Percentiles rank a stretch among this genome's conserved stretches.
phyloP scores from a whole-genome alignment of 2,888 invertebrate species.

The Artemia sinica region DNA sequence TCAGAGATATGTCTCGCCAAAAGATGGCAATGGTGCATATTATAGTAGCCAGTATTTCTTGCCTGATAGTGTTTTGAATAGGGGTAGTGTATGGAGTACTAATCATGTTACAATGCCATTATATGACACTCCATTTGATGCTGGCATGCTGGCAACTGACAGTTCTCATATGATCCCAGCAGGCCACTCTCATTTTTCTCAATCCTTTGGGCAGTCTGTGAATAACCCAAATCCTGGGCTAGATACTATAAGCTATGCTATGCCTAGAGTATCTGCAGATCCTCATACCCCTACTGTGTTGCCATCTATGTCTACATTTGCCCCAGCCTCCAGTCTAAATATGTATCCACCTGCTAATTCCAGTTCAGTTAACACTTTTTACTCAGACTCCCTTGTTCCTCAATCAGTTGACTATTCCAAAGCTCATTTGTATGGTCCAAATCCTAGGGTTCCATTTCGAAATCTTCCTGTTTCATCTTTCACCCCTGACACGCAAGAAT shows the following conservation, averaged over 20 bases:
- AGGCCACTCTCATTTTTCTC: not conserved
- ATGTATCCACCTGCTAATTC: not conserved
- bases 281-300: not conserved
- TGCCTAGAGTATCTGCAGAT: not conserved
- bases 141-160: too few relatives aligned
- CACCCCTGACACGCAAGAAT: conserved; percentile 41
- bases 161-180: not conserved
- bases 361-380: not conserved
- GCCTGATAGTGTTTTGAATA: conserved; percentile 18
- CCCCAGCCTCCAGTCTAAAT: not conserved
- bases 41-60: conserved; percentile 11
- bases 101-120: not conserved
- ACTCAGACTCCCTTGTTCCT: not conserved
- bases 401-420: conserved; percentile 13
- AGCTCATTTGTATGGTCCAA: not conserved
- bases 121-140: not conserved
- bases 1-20: not conserved
- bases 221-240: not conserved
- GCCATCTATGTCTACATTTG: conserved; percentile 4
- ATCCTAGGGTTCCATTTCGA: conserved; percentile 52
- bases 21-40: conserved; percentile 11
- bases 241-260: not conserved
- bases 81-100: conserved; percentile 16
- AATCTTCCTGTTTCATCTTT: conserved; percentile 88
- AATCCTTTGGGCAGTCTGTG: not conserved